Evolutionary conservation across 92 coral and sea anemone genomes (phyloP).

Genomic region (Palythoa grandiflora): DNA sequence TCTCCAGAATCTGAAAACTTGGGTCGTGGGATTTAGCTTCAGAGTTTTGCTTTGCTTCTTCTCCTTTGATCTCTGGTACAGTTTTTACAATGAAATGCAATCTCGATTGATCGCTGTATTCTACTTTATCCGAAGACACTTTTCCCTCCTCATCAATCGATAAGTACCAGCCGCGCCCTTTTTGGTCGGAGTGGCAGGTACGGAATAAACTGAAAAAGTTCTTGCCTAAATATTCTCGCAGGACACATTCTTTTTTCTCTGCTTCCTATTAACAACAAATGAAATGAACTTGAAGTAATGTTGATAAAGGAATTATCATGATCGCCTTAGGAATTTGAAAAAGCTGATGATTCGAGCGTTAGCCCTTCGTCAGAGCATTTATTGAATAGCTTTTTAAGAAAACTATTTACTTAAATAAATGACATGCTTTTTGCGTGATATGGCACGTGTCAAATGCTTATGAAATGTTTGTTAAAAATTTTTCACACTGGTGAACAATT

Average conservation of each 20-base stretch:
- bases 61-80: conserved; percentile 58
- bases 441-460: too few relatives aligned
- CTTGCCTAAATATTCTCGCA: conserved; percentile 88
- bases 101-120: conserved; percentile 82
- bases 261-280: conserved; percentile 67
- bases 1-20: background rate
- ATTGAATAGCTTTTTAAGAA: too few relatives aligned
- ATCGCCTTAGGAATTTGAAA: too few relatives aligned
- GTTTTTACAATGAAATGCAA: conserved; percentile 90
- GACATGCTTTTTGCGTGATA: too few relatives aligned
- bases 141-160: conserved; percentile 79
- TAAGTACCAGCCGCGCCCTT: conserved; percentile 93
- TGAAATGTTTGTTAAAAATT: too few relatives aligned
- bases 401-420: background rate
- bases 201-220: conserved; percentile 88
- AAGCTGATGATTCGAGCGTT: too few relatives aligned
- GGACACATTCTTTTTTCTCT: conserved; percentile 95
- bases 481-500: too few relatives aligned
- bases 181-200: conserved; percentile 88
- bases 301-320: too few relatives aligned
- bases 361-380: too few relatives aligned
- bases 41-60: background rate
- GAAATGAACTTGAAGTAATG: background rate
- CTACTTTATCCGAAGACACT: conserved; percentile 75
- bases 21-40: background rate